phyloP scores from a whole-genome alignment of 2,888 invertebrate genomes.

The Philopedon plagiatum region DNA sequence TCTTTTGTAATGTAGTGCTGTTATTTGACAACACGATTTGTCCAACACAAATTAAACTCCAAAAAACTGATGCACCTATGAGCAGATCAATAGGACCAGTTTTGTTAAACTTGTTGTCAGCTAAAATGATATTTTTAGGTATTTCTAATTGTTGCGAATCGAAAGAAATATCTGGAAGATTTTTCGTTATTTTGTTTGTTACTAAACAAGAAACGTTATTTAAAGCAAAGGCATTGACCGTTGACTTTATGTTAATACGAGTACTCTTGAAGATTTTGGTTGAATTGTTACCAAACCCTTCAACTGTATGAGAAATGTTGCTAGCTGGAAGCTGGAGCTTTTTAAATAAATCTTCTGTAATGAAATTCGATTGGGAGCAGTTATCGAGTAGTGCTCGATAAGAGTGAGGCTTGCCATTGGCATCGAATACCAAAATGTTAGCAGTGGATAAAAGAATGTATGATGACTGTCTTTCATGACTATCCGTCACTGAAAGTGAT shows the following conservation, averaged over 20 bases:
- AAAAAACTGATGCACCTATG: slow-evolving; percentile 38
- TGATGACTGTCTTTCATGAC: not conserved
- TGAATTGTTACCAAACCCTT: slow-evolving; percentile 14
- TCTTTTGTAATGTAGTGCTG: slow-evolving; percentile 17
- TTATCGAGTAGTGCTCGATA: slow-evolving; percentile 17
- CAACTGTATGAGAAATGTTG: slow-evolving; percentile 11
- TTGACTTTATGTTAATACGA: slow-evolving; percentile 4
- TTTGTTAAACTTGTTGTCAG: slow-evolving; percentile 8
- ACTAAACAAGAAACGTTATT: slow-evolving; percentile 9
- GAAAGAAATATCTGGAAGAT: not conserved
- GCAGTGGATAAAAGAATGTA: slow-evolving; percentile 22
- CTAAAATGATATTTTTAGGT: slow-evolving; percentile 14
- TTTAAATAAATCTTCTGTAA: no score
- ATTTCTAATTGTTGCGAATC: not conserved
- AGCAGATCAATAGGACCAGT: slow-evolving; percentile 30
- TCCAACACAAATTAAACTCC: slow-evolving; percentile 25
- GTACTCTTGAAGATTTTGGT: slow-evolving; percentile 3
- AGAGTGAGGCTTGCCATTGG: slow-evolving; percentile 13
- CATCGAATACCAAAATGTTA: slow-evolving; percentile 2
- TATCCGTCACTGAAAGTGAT: not conserved
- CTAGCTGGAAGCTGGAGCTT: not conserved
- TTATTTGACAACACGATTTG: slow-evolving; percentile 18
- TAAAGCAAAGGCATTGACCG: not conserved
- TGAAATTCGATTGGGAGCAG: slow-evolving; percentile 28
- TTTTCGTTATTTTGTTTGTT: no score